These are phyloP conservation scores for Pecten maximus DNA, from an alignment of 2,888 invertebrate genomes.

Conservation along the genomic window DNA sequence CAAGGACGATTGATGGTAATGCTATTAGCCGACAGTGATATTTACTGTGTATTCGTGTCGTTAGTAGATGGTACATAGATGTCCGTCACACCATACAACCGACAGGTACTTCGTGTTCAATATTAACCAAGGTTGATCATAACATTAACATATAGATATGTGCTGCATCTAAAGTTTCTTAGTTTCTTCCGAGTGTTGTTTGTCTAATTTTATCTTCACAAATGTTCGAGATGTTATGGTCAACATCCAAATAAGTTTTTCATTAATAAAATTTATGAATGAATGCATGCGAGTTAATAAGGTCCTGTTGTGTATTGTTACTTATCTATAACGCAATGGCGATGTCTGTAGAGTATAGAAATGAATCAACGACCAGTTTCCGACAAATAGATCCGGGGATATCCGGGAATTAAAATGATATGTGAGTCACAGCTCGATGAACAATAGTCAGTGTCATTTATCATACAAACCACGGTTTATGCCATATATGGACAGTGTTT, in stretches of 20 bases:
- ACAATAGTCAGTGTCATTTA: not conserved
- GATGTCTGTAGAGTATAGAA: not conserved
- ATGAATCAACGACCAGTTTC: not conserved
- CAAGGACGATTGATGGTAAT: not conserved
- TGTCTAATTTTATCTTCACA: no score
- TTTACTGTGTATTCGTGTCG: not conserved
- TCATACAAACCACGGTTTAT: not conserved
- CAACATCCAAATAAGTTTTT: no score
- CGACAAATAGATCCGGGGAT: not conserved
- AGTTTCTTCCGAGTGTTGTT: no score
- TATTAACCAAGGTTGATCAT: no score
- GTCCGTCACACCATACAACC: no score
- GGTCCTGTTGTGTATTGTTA: no score
- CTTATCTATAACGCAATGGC: not conserved
- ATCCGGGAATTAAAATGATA: not conserved
- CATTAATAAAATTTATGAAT: no score
- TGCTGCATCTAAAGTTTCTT: no score
- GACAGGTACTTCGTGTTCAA: no score
- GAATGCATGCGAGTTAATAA: no score
- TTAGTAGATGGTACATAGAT: not conserved
- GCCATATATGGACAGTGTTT: slow-evolving; percentile 2
- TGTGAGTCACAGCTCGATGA: not conserved
- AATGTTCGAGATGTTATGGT: no score
- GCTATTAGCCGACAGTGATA: not conserved
- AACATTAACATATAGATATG: no score